Conservation (phyloP, 2,113 vertebrate species). For the Cepphus grylle region DNA sequence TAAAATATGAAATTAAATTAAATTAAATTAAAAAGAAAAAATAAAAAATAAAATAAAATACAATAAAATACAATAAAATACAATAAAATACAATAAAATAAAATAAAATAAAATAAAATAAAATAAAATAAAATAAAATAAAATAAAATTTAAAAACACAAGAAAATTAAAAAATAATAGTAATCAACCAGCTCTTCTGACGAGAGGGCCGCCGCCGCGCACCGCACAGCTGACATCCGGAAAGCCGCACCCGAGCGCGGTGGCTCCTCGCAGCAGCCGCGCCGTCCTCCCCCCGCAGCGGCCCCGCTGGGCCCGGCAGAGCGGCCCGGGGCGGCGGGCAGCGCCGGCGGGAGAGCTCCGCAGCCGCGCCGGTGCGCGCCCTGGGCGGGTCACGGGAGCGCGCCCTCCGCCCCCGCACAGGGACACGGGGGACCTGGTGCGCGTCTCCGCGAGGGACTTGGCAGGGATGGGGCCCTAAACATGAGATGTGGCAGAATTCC, state of each 20-base stretch:
- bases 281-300: neutral
- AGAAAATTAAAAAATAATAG: neutral
- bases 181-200: too few relatives aligned
- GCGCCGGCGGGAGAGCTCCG: neutral
- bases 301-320: neutral
- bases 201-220: neutral
- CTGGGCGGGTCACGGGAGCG: too few relatives aligned
- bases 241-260: neutral
- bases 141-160: neutral
- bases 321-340: neutral
- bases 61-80: neutral
- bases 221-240: neutral
- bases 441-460: accelerated
- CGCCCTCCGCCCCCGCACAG: accelerated
- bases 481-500: neutral
- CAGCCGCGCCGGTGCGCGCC: too few relatives aligned
- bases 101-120: neutral
- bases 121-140: neutral
- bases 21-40: too few relatives aligned
- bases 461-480: neutral
- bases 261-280: neutral
- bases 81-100: neutral
- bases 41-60: neutral
- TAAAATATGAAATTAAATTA: too few relatives aligned
- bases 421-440: accelerated